These are phyloP conservation scores for Drosophila nannoptera DNA, from an alignment of 1,140 invertebrate genomes.

Conservation along the genomic window DNA sequence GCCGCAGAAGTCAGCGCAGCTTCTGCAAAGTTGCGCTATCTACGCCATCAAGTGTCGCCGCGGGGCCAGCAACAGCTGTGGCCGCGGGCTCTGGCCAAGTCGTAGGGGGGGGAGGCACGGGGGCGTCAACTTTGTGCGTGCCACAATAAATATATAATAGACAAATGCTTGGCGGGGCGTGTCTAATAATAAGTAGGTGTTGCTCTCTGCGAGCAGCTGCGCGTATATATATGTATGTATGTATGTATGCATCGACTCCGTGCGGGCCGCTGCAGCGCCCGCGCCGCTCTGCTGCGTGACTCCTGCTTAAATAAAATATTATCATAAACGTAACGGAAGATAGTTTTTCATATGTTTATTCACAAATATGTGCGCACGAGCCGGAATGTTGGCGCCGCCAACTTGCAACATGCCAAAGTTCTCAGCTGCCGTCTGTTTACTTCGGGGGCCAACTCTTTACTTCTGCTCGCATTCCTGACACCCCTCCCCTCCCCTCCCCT, in stretches of 20 bases:
- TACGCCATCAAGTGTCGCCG: constrained; percentile 37
- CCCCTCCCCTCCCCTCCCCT: not conserved
- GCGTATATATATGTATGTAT: not conserved
- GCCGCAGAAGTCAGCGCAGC: constrained; percentile 57
- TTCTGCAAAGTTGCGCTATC: constrained; percentile 58
- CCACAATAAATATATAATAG: constrained; percentile 45
- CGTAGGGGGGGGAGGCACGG: not conserved
- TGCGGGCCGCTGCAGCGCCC: not conserved
- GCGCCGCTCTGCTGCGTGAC: not conserved
- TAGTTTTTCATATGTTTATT: constrained; percentile 74
- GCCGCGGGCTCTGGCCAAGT: constrained; percentile 22
- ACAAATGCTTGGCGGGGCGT: constrained; percentile 31
- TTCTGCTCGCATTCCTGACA: not conserved
- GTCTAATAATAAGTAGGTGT: constrained; percentile 3
- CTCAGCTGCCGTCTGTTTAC: constrained; percentile 20
- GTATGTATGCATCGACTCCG: not conserved
- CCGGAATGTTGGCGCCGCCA: constrained; percentile 25
- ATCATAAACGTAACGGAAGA: constrained; percentile 73
- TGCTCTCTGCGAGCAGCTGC: not conserved
- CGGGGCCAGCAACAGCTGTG: constrained; percentile 6
- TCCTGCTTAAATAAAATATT: constrained; percentile 69
- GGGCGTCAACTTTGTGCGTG: constrained; percentile 21
- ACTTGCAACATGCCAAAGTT: constrained; percentile 30
- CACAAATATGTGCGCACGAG: constrained; percentile 32
- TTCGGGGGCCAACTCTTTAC: constrained; percentile 32